Conservation (phyloP, 2,888 invertebrate species). For the Exephanes ischioxanthus region DNA sequence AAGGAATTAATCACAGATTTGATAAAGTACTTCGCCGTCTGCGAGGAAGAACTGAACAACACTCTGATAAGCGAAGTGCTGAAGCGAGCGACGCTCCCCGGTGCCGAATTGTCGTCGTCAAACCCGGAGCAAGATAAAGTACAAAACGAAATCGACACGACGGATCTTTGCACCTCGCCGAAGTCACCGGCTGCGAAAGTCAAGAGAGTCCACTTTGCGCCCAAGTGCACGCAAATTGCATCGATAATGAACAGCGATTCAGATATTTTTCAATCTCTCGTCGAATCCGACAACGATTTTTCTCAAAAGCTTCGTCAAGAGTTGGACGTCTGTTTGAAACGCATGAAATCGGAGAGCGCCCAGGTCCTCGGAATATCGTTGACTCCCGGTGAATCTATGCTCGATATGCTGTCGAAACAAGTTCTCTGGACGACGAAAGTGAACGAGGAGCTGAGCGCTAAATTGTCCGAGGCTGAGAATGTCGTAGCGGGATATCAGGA, state of each 20-base stretch:
- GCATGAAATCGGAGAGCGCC: constrained; percentile 90
- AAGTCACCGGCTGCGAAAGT: constrained; percentile 74
- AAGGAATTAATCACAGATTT: constrained; percentile 89
- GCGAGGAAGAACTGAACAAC: constrained; percentile 92
- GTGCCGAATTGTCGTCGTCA: constrained; percentile 69
- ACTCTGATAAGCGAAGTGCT: constrained; percentile 89
- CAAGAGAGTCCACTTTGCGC: constrained; percentile 90
- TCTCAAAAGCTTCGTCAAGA: constrained; percentile 88
- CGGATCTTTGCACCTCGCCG: constrained; percentile 41
- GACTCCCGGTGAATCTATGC: constrained; percentile 70
- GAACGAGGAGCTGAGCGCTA: constrained; percentile 84
- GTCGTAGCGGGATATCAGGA: constrained; percentile 85
- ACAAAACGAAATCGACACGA: constrained; percentile 61
- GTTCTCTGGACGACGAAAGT: constrained; percentile 73
- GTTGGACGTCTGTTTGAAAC: constrained; percentile 89
- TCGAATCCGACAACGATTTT: constrained; percentile 86
- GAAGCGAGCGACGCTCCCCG: constrained; percentile 79
- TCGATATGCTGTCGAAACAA: constrained; percentile 72
- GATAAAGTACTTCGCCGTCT: constrained; percentile 90
- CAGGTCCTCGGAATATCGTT: constrained; percentile 89
- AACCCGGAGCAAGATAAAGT: constrained; percentile 61
- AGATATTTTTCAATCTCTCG: constrained; percentile 86
- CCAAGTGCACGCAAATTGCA: constrained; percentile 87
- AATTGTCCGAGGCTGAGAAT: constrained; percentile 87
- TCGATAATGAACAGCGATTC: constrained; percentile 86